Percentiles rank a stretch among this genome's conserved stretches.
These are phyloP conservation scores for Mystacornis crossleyi DNA, from an alignment of 2,113 vertebrate species.

Conservation along the genomic window DNA sequence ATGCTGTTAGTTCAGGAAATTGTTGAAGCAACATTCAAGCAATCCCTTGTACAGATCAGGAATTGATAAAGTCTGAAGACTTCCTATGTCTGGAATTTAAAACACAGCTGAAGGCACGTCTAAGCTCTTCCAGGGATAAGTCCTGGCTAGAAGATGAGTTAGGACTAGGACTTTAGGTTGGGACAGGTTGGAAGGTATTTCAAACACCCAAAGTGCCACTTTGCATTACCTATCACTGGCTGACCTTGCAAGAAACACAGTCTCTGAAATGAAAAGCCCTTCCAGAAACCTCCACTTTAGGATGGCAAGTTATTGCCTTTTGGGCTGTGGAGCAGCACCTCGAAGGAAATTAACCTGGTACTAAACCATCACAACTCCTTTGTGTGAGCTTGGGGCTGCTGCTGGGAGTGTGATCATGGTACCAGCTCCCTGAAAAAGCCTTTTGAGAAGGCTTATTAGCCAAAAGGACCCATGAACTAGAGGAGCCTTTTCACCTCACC, in stretches of 20 bases:
- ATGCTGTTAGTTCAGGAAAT: neutral
- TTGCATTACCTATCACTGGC: neutral
- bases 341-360: accelerated
- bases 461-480: neutral
- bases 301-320: neutral
- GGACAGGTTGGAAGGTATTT: neutral
- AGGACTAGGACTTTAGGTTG: neutral
- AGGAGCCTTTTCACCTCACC: neutral
- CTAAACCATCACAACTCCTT: neutral
- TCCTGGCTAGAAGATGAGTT: neutral
- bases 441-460: neutral
- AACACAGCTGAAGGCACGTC: neutral
- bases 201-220: neutral
- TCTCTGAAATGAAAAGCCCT: neutral
- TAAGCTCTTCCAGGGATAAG: neutral
- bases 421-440: neutral
- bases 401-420: neutral
- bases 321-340: neutral
- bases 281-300: neutral
- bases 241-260: neutral
- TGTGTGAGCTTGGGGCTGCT: neutral
- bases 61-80: neutral
- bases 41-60: neutral
- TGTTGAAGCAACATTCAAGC: neutral
- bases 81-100: neutral